Evolutionary conservation across 2,113 vertebrate genomes (phyloP).

Genomic region (Okapia johnstoni): DNA sequence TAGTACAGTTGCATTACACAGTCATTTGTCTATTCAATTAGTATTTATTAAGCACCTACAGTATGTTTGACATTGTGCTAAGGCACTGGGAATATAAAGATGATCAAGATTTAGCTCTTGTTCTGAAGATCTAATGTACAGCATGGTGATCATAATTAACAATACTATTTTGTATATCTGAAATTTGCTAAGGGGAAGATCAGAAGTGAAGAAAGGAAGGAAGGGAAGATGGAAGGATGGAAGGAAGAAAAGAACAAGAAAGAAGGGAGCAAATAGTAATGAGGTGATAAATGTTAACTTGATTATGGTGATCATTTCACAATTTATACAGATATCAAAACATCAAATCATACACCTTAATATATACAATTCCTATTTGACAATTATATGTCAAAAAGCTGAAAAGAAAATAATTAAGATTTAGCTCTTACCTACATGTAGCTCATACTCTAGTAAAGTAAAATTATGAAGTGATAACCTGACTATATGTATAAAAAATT

Average conservation of each 20-base stretch:
- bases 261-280: neutral
- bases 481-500: constrained; percentile 14
- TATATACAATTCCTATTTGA: neutral
- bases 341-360: neutral
- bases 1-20: neutral
- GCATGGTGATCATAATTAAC: neutral
- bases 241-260: neutral
- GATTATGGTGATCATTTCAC: neutral
- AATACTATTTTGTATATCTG: neutral
- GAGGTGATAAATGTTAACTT: neutral
- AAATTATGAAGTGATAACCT: constrained; percentile 46
- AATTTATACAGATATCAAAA: neutral
- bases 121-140: neutral
- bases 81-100: constrained; percentile 11
- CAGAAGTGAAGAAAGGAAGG: neutral
- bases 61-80: neutral
- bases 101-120: constrained; percentile 32
- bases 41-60: constrained; percentile 7
- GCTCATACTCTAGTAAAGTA: constrained; percentile 34
- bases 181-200: neutral
- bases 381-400: neutral
- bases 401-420: neutral
- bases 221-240: neutral
- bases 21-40: neutral
- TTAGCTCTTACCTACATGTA: constrained; percentile 28